A percentile compares a stretch with the other conserved stretches of the same genome.
Conservation (phyloP, 2,797 vertebrate species). For the Leontocebus nigricollis region DNA sequence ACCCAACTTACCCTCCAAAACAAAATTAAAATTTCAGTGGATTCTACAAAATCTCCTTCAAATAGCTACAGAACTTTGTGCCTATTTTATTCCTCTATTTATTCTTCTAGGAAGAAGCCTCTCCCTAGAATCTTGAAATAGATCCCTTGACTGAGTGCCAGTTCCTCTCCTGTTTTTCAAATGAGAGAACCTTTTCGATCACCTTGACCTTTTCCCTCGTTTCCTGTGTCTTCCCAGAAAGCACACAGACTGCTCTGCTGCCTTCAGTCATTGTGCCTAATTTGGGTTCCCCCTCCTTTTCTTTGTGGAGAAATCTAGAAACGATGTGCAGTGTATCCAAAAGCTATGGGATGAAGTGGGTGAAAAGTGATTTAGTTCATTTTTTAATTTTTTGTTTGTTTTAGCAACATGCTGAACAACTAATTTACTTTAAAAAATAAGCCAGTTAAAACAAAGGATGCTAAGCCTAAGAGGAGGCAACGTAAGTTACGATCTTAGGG, state of each 20-base stretch:
- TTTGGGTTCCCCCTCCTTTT: background rate
- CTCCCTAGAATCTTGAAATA: background rate
- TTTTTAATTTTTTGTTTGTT: background rate
- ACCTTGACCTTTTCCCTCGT: conserved; percentile 5
- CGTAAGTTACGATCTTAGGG: background rate
- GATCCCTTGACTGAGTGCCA: background rate
- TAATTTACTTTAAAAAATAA: background rate
- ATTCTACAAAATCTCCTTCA: background rate
- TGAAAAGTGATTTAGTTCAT: background rate
- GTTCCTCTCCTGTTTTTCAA: background rate
- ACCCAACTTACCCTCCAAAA: background rate
- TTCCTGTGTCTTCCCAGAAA: background rate
- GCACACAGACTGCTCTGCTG: background rate
- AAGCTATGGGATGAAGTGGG: background rate
- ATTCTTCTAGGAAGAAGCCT: background rate
- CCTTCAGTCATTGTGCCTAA: background rate
- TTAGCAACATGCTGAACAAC: background rate
- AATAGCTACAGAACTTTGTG: background rate
- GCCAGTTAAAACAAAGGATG: background rate
- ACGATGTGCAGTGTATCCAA: background rate
- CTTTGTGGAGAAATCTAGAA: conserved; percentile 4
- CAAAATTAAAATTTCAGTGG: background rate
- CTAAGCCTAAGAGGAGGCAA: background rate
- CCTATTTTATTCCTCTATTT: background rate
- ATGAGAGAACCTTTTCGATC: background rate